phyloP scores from a whole-genome alignment of 2,113 vertebrate species.

The Nipponia nippon region DNA sequence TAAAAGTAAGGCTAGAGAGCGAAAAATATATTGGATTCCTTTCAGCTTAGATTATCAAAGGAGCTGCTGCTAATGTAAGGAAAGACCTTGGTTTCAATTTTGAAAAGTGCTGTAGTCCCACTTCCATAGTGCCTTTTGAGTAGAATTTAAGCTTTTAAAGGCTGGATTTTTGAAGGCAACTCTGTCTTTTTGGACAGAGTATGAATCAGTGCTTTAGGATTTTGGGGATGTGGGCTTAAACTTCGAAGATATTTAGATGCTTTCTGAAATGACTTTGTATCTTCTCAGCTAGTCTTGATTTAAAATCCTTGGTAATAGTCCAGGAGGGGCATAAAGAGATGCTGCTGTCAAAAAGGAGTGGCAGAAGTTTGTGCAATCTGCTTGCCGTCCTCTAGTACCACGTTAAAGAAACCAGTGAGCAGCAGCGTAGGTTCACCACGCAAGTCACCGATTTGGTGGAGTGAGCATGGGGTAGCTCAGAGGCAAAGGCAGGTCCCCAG shows the following conservation, averaged over 20 bases:
- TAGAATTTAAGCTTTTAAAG: not conserved
- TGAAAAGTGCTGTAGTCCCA: not conserved
- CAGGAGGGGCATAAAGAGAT: not conserved
- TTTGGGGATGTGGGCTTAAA: not conserved
- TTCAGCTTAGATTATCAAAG: slow-evolving; percentile 22
- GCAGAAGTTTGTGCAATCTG: not conserved
- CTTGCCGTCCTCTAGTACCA: not conserved
- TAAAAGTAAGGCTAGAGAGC: not conserved
- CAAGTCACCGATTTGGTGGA: too few species aligned
- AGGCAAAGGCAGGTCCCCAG: not conserved
- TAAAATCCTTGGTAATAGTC: not conserved
- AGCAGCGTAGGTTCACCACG: accelerated
- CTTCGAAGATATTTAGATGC: not conserved
- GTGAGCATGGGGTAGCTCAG: not conserved
- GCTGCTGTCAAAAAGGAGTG: not conserved
- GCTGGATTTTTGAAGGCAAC: not conserved
- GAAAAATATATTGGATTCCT: not conserved
- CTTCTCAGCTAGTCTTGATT: not conserved
- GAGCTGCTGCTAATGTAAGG: not conserved
- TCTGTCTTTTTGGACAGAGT: not conserved
- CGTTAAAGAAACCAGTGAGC: accelerated
- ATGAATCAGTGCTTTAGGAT: not conserved
- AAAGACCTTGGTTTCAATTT: not conserved
- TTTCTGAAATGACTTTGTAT: not conserved
- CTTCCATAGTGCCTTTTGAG: not conserved